phyloP scores from a whole-genome alignment of 2,113 vertebrate species.

The Melospiza georgiana region DNA sequence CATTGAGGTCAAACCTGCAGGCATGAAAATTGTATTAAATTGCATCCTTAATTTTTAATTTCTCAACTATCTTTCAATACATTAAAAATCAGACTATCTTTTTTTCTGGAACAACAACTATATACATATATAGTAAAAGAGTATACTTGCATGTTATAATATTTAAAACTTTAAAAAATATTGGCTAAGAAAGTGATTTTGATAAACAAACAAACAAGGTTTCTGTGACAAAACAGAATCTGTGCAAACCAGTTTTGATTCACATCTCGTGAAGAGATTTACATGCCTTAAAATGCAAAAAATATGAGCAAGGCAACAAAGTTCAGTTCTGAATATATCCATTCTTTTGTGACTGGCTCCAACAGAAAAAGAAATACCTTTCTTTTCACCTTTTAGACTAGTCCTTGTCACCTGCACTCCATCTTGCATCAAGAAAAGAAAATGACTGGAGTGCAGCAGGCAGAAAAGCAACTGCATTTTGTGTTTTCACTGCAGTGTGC shows the following conservation, averaged over 20 bases:
- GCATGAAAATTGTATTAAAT: background rate
- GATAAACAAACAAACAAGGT: background rate
- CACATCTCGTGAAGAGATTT: background rate
- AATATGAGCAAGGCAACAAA: background rate
- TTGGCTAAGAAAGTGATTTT: background rate
- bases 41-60: background rate
- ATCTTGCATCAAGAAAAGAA: background rate
- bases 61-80: background rate
- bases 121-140: rapidly evolving
- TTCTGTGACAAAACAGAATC: background rate
- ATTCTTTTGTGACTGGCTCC: background rate
- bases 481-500: background rate
- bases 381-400: background rate
- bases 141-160: background rate
- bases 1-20: background rate
- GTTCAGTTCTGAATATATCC: background rate
- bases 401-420: background rate
- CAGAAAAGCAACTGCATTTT: background rate
- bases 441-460: background rate
- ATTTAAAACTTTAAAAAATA: background rate
- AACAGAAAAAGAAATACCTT: background rate
- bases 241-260: background rate
- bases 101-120: background rate
- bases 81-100: background rate
- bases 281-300: background rate